phyloP scores from a whole-genome alignment of 2,797 vertebrate species.

The Sarcophilus harrisii region DNA sequence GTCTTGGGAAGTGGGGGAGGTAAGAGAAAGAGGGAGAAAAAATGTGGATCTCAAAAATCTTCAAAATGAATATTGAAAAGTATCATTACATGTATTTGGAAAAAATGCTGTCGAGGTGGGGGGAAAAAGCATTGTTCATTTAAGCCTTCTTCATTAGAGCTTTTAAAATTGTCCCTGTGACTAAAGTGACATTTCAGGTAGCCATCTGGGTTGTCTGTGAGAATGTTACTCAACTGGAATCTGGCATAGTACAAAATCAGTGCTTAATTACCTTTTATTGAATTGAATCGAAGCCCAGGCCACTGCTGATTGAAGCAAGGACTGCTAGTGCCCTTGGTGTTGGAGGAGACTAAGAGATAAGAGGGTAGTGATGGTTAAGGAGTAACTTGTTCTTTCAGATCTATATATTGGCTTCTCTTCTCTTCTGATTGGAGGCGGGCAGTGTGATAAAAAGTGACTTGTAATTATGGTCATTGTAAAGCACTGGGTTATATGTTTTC shows the following conservation, averaged over 20 bases:
- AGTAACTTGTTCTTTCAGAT: not conserved
- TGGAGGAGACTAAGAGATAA: not conserved
- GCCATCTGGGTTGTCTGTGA: not conserved
- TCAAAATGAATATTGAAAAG: no score
- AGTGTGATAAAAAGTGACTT: not conserved
- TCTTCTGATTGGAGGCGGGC: no score
- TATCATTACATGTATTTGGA: no score
- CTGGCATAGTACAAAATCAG: not conserved
- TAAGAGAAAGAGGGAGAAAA: no score
- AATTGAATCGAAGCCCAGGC: not conserved
- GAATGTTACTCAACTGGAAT: not conserved
- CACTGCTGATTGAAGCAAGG: not conserved
- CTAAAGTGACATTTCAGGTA: not conserved
- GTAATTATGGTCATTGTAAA: not conserved
- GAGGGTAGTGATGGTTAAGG: not conserved
- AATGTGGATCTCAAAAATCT: no score
- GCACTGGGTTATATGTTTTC: not conserved
- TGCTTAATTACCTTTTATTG: not conserved
- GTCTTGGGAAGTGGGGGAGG: no score
- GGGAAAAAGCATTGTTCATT: not conserved
- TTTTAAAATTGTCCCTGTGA: conserved; percentile 8
- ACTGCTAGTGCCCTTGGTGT: not conserved
- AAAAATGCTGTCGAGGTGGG: no score
- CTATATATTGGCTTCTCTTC: not conserved
- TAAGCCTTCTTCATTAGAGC: not conserved